Evolutionary conservation across 2,888 invertebrate genomes (phyloP), one percentile per base, ranked within the genome.

Genomic region (Drosophila pegasa): DNA sequence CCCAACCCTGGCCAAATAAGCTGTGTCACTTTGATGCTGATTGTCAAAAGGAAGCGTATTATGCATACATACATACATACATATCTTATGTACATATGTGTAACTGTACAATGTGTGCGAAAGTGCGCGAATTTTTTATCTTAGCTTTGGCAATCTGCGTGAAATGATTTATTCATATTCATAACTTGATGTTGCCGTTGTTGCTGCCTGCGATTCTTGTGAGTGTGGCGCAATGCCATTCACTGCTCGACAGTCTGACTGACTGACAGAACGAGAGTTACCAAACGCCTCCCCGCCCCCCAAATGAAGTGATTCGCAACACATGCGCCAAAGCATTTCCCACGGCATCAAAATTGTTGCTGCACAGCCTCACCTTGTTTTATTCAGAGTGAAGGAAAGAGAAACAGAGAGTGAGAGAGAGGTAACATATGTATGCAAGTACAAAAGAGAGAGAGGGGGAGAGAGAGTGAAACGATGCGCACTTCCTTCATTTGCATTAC

Each of bases 81-180:
- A 22, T 59, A 8, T 25, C 27, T 31, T 33, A 37, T 37, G 12
- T 31, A 12, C 35, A 25, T 54, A 3, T 64, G 4, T 63, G 12
- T 29, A 37, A 29, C 14, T 59, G 68, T 59, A 68, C 50, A 62
- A 66, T 66, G 66, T 67, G 67, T 67, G 67, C 67, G 45, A 51
- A 55, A 58, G 62, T 57, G 66, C 67, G 61, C 68, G 68, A 68
- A 68, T 60, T 64, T 74, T 80, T 73, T 35, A 78, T 72, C 75
- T 82, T 71, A 65, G 86, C 88, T 85, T 77, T 85, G 83, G 78
- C 84, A 86, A 88, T 88, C 84, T 84, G 87, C 86, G 84, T 88
- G 58, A 84, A 88, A 88, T 87, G 84, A 89, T 87, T 88, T 87
- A 87, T 87, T 87, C 87, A 87, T 87, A 89, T 88, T 87, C 87